phyloP scores from a whole-genome alignment of 2,797 vertebrate species.

The Ctenopoma kingsleyae region DNA sequence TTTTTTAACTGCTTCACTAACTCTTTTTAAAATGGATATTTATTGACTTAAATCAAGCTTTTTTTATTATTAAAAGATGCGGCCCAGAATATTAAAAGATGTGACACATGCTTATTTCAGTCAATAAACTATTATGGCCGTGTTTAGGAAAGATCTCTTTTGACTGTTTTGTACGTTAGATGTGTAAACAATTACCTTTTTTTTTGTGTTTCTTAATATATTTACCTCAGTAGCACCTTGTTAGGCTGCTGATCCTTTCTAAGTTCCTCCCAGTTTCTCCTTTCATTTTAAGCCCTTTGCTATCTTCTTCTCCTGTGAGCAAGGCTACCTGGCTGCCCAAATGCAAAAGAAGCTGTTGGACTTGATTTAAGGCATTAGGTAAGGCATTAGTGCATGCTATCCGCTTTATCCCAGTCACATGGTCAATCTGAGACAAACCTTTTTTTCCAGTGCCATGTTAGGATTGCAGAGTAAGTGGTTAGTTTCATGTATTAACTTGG shows the following conservation, averaged over 20 bases:
- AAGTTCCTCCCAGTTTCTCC: slow-evolving; percentile 42
- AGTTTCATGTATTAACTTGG: slow-evolving; percentile 15
- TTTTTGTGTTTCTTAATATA: slow-evolving; percentile 4
- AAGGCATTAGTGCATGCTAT: slow-evolving; percentile 60
- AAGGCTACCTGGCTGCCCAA: slow-evolving; percentile 37
- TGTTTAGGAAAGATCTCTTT: not conserved
- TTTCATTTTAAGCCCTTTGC: slow-evolving; percentile 39
- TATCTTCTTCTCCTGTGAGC: slow-evolving; percentile 26
- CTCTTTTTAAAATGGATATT: not conserved
- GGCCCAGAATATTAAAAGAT: not conserved
- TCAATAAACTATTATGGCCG: not conserved
- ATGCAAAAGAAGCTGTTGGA: slow-evolving; percentile 45
- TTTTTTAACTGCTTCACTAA: not conserved
- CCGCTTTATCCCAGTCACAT: slow-evolving; percentile 62
- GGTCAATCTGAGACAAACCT: slow-evolving; percentile 42
- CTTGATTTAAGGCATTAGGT: slow-evolving; percentile 56
- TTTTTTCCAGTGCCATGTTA: slow-evolving; percentile 11
- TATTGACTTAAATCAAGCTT: not conserved
- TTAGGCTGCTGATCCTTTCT: slow-evolving; percentile 51
- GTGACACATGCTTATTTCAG: not conserved
- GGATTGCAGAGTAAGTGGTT: slow-evolving; percentile 22
- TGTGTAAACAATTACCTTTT: not conserved
- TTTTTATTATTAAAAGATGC: slow-evolving; percentile 11
- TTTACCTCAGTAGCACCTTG: slow-evolving; percentile 13
- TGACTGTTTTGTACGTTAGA: slow-evolving; percentile 7